phyloP scores from a whole-genome alignment of 2,888 invertebrate species.

The Ochropleura leucogaster region DNA sequence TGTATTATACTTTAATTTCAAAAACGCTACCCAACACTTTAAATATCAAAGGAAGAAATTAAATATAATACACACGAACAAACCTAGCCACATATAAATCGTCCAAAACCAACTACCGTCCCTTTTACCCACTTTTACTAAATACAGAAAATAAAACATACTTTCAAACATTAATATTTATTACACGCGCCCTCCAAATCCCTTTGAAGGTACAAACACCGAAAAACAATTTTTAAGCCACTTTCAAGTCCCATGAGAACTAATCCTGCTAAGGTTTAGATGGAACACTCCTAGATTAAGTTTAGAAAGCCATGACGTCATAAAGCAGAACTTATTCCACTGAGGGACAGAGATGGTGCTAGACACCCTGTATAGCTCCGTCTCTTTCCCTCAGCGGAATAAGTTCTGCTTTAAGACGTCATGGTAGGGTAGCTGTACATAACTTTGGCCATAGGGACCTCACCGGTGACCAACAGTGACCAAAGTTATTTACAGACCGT shows the following conservation, averaged over 20 bases:
- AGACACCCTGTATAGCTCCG: no score
- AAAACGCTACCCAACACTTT: no score
- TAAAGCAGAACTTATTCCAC: no score
- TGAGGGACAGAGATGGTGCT: no score
- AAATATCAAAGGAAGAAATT: no score
- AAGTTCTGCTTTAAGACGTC: no score
- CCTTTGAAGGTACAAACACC: conserved; percentile 7
- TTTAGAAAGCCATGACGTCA: no score
- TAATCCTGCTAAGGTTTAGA: conserved; percentile 24
- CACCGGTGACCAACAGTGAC: no score
- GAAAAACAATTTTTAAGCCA: conserved; percentile 27
- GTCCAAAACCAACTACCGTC: background rate
- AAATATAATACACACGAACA: background rate
- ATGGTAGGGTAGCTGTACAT: no score
- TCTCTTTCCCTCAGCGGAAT: no score
- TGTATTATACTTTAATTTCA: no score
- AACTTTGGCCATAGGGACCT: conserved; percentile 38
- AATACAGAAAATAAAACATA: conserved; percentile 17
- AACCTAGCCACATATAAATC: conserved; percentile 3
- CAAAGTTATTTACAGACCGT: no score
- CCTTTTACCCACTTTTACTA: background rate
- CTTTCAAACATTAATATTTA: conserved; percentile 25
- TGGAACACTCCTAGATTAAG: conserved; percentile 34
- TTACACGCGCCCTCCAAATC: conserved; percentile 5
- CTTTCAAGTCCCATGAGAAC: conserved; percentile 18